Evolutionary conservation across 2,113 vertebrate genomes (phyloP).

Genomic region (Tamias sibiricus): DNA sequence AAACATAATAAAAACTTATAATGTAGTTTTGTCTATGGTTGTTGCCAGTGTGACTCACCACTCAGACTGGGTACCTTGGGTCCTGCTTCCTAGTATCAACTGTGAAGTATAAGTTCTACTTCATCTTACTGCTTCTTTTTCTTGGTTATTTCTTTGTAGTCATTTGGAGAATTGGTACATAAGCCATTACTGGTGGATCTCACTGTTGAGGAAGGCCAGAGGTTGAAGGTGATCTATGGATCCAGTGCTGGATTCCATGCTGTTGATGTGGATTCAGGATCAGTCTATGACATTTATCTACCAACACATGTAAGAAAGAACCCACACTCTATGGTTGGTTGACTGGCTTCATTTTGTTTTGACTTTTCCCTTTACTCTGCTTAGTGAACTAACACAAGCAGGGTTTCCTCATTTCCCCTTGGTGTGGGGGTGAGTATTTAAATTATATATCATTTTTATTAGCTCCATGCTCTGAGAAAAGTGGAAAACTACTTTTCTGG

Average conservation of each 20-base stretch:
- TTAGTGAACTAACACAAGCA: conserved; percentile 67
- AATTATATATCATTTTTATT: neutral
- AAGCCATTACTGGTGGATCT: conserved; percentile 98
- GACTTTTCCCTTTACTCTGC: conserved; percentile 65
- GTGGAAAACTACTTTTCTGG: neutral
- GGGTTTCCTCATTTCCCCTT: conserved; percentile 50
- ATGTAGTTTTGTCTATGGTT: neutral
- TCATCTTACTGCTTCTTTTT: neutral
- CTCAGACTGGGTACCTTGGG: neutral
- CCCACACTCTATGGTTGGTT: conserved; percentile 78
- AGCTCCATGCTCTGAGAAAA: neutral
- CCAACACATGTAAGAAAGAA: conserved; percentile 95
- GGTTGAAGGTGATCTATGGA: conserved; percentile 99
- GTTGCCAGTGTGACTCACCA: neutral
- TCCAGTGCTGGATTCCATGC: conserved; percentile 97
- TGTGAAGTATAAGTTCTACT: neutral
- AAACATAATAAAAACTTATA: neutral
- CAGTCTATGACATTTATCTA: conserved; percentile 98
- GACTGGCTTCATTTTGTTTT: conserved; percentile 75
- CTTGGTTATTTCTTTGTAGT: conserved; percentile 86
- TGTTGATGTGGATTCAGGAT: conserved; percentile 98
- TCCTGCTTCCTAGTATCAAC: neutral
- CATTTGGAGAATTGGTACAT: conserved; percentile 96
- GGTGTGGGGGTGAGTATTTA: conserved; percentile 66
- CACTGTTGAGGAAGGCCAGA: conserved; percentile 98